Base-by-base conservation (phyloP, 2,113 vertebrate genomes). In the Oryzias melastigma region DNA sequence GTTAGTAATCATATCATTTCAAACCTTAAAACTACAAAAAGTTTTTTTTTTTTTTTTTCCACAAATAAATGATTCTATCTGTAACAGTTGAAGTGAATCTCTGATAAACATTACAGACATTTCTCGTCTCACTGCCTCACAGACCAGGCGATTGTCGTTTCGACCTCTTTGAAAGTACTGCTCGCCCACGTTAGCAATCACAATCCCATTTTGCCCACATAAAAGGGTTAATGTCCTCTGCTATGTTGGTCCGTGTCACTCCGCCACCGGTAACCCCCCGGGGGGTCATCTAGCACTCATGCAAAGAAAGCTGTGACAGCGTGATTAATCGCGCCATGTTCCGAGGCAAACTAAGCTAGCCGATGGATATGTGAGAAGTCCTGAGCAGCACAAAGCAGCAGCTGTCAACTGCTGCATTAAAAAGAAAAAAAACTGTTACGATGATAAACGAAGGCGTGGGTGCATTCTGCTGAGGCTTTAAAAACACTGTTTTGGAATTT, bases 381-480 rank as follows among this genome's bases (percentile, higher is more conserved):
- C 55, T 75, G 44, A 1, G 58, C 29, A 56, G 53, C 58, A 59
- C 53, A 68, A 49, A 64, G 19, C 43, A 70, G 69, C 75, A 77
- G 62, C 64, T 65, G 53, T 58, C 68, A 75, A 67, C 60, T 50
- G 59, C 20, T 4, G 44, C 27, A 71, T 77, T 68, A 85, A 78
- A 53, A 62, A 44, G 74, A 12, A 10, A 35, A 35, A 35, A 35
- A 50, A 71, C 70, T 40, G 64, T 20, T 52, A 24, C 42, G 5
- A 60, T 86, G 89, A 90, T 85, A 68, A 87, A 90, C 89, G 85
- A 78, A 83, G 15, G 68, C 58, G 8, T 46, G 7, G 49, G 52
- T 73, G 80, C 53, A 48, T 77, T 81, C 27, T 16, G 75, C 80
- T 86, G 77, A 81, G 5, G 71, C 78, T 42, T 80, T 42, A 65